Percentiles rank a stretch among this genome's conserved stretches.
Conservation (phyloP, 2,797 vertebrate species). For the Hipposideros larvatus region DNA sequence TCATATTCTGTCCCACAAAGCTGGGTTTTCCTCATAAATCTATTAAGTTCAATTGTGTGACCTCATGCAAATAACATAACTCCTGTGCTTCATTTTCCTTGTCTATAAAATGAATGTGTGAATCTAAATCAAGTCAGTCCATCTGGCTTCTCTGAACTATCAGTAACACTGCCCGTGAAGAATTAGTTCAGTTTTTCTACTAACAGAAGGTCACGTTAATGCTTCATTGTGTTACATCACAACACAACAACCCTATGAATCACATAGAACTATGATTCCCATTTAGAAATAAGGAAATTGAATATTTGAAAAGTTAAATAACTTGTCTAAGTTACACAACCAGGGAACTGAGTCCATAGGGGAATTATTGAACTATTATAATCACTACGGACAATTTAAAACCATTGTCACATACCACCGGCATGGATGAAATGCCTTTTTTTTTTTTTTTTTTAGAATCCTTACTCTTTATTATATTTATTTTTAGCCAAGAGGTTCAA, state of each 20-base stretch:
- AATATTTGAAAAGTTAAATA: not conserved
- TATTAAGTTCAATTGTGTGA: not conserved
- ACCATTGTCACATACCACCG: not conserved
- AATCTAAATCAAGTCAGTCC: not conserved
- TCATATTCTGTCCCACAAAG: not conserved
- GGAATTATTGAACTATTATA: not conserved
- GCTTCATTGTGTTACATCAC: not conserved
- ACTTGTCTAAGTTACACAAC: not conserved
- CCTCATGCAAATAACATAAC: not conserved
- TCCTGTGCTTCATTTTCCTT: not conserved
- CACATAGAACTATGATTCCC: not conserved
- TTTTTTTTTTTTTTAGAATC: not conserved
- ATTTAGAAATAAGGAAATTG: not conserved
- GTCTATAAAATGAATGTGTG: not conserved
- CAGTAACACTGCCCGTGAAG: not conserved
- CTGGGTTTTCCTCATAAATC: not conserved
- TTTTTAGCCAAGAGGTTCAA: conserved; percentile 4
- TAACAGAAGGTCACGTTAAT: not conserved
- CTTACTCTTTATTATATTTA: not conserved
- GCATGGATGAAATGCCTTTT: not conserved
- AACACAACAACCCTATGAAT: not conserved
- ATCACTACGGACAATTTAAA: not conserved
- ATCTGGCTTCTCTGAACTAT: not conserved
- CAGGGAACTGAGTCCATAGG: not conserved
- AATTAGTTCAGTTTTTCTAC: not conserved